Evolutionary conservation across 2,113 vertebrate species (phyloP).

Genomic region (Chunga burmeisteri): DNA sequence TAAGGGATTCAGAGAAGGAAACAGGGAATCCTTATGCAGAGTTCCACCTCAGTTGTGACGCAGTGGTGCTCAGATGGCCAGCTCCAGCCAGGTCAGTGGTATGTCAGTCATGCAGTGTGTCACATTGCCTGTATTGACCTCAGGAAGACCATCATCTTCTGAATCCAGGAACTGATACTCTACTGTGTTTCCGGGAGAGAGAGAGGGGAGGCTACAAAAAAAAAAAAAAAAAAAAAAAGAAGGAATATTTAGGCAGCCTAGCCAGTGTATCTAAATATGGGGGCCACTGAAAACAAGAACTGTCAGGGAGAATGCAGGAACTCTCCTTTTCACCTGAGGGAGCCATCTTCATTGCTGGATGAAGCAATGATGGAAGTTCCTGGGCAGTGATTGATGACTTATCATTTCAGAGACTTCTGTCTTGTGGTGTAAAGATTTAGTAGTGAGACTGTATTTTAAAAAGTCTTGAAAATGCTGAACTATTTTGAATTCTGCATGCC

Average conservation of each 20-base stretch:
- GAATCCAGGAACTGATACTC: constrained; percentile 3
- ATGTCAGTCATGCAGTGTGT: constrained; percentile 67
- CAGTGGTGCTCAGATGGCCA: constrained; percentile 66
- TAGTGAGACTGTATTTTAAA: not conserved
- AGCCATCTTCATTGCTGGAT: not conserved
- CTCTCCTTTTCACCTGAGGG: not conserved
- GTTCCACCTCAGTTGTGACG: constrained; percentile 58
- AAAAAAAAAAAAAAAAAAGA: not conserved
- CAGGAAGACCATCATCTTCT: constrained; percentile 37
- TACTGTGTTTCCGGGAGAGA: not conserved
- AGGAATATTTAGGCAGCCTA: not conserved
- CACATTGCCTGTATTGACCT: constrained; percentile 62
- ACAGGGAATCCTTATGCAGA: constrained; percentile 67
- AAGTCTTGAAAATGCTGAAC: not conserved
- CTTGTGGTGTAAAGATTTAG: not conserved
- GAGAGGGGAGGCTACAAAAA: not conserved
- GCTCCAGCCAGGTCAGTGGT: constrained; percentile 67
- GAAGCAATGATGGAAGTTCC: not conserved
- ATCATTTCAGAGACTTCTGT: not conserved
- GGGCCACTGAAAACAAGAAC: not conserved
- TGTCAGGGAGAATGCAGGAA: not conserved
- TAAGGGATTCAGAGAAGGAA: constrained; percentile 68
- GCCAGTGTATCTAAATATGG: not conserved
- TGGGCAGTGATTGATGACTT: not conserved
- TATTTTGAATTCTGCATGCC: not conserved